Evolutionary conservation across 2,797 vertebrate genomes (phyloP).

Genomic region (Sitta carolinensis): DNA sequence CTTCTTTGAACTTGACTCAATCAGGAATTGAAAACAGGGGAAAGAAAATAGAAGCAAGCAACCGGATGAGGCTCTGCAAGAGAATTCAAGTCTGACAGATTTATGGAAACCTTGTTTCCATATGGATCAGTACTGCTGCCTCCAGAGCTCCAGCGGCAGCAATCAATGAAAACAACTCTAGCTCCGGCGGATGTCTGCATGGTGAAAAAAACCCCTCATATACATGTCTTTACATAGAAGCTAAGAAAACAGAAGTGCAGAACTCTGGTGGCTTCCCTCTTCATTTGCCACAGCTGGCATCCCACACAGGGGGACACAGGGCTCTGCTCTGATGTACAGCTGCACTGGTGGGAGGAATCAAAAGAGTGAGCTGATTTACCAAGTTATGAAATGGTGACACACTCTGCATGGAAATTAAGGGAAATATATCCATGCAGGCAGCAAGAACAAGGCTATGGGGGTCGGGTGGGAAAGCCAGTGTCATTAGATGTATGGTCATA

Average conservation of each 20-base stretch:
- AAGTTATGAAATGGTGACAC: constrained; percentile 40
- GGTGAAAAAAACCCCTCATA: not conserved
- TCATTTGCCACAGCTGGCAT: not conserved
- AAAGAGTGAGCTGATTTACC: constrained; percentile 31
- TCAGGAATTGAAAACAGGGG: constrained; percentile 10
- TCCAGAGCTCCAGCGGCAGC: constrained; percentile 11
- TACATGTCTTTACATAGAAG: not conserved
- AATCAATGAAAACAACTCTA: constrained; percentile 43
- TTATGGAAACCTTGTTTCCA: constrained; percentile 62
- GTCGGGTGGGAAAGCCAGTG: not conserved
- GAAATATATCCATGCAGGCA: not conserved
- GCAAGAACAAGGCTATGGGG: not conserved
- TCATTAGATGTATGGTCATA: not conserved
- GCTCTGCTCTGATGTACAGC: constrained; percentile 27
- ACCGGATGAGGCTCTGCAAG: constrained; percentile 47
- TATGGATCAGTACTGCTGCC: constrained; percentile 32
- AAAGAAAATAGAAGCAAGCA: constrained; percentile 41
- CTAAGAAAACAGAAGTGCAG: constrained; percentile 17
- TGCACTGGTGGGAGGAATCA: constrained; percentile 32
- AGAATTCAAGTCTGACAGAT: constrained; percentile 58
- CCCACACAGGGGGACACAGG: not conserved
- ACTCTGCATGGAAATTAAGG: constrained; percentile 39
- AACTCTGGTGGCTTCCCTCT: constrained; percentile 18
- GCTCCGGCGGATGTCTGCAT: constrained; percentile 3
- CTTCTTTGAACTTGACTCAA: constrained; percentile 49